phyloP scores from a whole-genome alignment of 2,888 invertebrate species.

The Nasonia oneida region DNA sequence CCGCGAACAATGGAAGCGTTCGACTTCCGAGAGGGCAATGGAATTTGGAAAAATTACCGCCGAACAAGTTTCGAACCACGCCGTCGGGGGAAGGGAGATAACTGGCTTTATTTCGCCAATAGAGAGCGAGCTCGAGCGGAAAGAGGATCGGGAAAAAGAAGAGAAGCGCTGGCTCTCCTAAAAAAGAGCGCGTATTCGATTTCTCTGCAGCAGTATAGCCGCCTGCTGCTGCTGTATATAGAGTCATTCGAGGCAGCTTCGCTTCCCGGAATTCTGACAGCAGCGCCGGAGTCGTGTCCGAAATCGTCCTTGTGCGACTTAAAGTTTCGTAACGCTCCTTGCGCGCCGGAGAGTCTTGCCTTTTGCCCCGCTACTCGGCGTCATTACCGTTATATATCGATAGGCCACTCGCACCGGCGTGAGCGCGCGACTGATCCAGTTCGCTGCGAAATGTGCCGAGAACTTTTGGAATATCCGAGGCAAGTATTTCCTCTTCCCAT shows the following conservation, averaged over 20 bases:
- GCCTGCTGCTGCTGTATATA: neutral
- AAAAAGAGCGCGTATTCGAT: slow-evolving; percentile 23
- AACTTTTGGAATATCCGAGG: slow-evolving; percentile 48
- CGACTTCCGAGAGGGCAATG: no score
- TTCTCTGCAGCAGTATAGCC: neutral
- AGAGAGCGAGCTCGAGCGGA: neutral
- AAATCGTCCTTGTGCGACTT: slow-evolving; percentile 4
- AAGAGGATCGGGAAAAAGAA: neutral
- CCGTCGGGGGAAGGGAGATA: neutral
- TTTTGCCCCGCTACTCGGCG: slow-evolving; percentile 14
- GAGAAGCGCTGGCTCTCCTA: neutral
- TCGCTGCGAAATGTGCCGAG: slow-evolving; percentile 57
- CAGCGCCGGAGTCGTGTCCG: neutral
- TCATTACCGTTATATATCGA: slow-evolving; percentile 63
- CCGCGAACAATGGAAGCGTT: no score
- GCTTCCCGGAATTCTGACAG: slow-evolving; percentile 10
- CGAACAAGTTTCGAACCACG: neutral
- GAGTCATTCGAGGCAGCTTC: neutral
- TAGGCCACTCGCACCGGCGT: slow-evolving; percentile 26
- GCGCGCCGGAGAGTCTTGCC: neutral
- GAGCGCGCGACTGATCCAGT: slow-evolving; percentile 17
- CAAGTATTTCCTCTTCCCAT: neutral
- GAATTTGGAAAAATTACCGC: no score
- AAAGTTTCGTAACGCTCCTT: neutral
- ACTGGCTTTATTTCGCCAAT: neutral